Conservation (phyloP, 2,113 vertebrate genomes). For the Sylvietta virens region DNA sequence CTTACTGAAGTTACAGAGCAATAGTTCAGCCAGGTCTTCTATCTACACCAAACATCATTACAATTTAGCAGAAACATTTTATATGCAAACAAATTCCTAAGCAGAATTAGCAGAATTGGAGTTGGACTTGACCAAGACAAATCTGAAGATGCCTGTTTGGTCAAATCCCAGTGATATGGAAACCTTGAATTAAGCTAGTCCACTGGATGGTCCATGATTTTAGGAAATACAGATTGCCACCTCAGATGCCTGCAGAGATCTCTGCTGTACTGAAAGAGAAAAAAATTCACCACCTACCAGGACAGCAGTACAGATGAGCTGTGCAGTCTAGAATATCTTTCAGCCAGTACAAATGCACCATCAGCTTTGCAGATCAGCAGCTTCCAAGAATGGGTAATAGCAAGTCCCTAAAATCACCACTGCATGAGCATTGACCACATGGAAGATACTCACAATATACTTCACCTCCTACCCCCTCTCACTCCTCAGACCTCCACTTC, state of each 20-base stretch:
- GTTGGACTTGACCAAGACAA: background rate
- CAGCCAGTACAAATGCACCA: background rate
- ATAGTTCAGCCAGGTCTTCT: background rate
- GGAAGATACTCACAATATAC: background rate
- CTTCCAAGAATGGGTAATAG: fast-evolving
- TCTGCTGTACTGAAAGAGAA: background rate
- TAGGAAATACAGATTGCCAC: background rate
- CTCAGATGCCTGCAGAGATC: background rate
- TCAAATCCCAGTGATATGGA: background rate
- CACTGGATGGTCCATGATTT: background rate
- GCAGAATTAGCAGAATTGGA: background rate
- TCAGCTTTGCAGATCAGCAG: background rate
- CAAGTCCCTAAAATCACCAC: background rate
- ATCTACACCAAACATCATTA: background rate
- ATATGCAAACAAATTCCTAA: background rate
- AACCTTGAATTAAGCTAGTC: background rate
- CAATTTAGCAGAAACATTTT: background rate
- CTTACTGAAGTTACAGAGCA: background rate
- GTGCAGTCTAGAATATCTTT: background rate
- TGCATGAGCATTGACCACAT: fast-evolving
- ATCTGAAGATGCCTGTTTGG: background rate
- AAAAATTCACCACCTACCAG: background rate
- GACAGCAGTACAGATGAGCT: background rate
- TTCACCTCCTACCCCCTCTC: background rate
- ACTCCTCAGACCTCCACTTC: background rate